Base-by-base conservation (phyloP, 2,888 invertebrate species). In the Metalampra italica region DNA sequence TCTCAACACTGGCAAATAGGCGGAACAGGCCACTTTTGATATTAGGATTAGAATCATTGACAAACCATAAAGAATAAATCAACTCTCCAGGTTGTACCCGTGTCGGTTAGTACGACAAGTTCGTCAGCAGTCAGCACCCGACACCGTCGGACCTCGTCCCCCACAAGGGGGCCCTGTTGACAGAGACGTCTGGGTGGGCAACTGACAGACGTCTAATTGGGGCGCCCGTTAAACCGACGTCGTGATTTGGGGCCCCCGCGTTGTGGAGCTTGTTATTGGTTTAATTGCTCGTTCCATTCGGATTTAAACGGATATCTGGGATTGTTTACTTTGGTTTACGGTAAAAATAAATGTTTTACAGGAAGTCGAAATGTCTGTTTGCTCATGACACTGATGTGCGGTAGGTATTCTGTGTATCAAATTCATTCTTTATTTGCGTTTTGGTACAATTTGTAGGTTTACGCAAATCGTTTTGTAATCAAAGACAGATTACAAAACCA, bases 201-300 rank as follows among this genome's bases (percentile, higher is more conserved):
- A 50, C 36, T 36, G 43, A 43, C 43, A 34, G 15, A 11, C 43
- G 34, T 43, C 34, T 43, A 43, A 43, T 43, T 34, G 43, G 15
- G 15, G 40, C 29, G 39, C n/a, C 39, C 14, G 14, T 13, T 13
- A 39, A 12, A 13, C 12, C 29, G 29, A 5, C 43, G 43, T 13
- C 43, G 30, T 43, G 13, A 43, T 43, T 43, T 30, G 29, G n/a
- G 36, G 36, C 36, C 36, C 11, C 36, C 5, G 36, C 36, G 11
- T 2, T 36, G 3, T n/a, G n/a, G 9, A 32, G 32, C 40, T n/a
- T 22, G 40, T 40, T 43, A 43, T 47, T 52, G 49, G 45, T 47
- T 15, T 52, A 52, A 52, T 52, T 47, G 52, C 47, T 46, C 46
- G 47, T 50, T 49, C 47, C 38, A 43, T 22, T 29, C 15, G 30